A percentile compares a stretch with the other conserved stretches of the same genome.
Conservation (phyloP, 1,140 invertebrate genomes). For the Schlechtendalia chinensis region DNA sequence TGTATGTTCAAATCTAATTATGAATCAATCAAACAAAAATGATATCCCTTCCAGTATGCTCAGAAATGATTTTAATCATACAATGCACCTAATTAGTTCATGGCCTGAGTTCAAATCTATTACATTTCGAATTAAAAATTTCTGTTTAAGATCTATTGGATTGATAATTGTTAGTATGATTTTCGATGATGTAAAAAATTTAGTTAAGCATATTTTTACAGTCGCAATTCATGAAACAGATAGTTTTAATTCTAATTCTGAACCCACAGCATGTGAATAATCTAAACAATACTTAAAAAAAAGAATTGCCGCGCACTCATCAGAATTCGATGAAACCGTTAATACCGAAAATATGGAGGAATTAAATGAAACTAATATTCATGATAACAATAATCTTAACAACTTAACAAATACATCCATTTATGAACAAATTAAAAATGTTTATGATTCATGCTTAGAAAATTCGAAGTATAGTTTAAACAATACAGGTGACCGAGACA, state of each 20-base stretch:
- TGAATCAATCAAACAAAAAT: not conserved
- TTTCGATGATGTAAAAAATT: not conserved
- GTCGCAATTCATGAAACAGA: not conserved
- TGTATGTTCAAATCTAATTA: not conserved
- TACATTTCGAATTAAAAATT: not conserved
- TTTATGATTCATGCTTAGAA: not conserved
- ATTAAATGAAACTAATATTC: not conserved
- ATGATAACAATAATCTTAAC: not conserved
- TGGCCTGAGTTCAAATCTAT: not conserved
- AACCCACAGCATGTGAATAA: not conserved
- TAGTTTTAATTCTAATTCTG: not conserved
- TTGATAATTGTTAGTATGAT: not conserved
- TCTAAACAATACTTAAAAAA: slow-evolving; percentile 8
- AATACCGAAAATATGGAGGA: not conserved
- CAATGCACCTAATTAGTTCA: not conserved
- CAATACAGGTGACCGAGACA: not conserved
- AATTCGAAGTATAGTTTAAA: not conserved
- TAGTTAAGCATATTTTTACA: slow-evolving; percentile 1
- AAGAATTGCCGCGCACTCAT: not conserved
- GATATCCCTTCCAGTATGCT: not conserved
- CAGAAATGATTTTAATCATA: slow-evolving; percentile 1
- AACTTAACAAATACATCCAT: not conserved
- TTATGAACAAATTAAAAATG: not conserved
- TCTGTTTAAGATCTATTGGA: not conserved
- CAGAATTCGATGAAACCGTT: not conserved